Conservation (phyloP, 1,140 invertebrate genomes). For the Ctenoplectra terminalis region DNA sequence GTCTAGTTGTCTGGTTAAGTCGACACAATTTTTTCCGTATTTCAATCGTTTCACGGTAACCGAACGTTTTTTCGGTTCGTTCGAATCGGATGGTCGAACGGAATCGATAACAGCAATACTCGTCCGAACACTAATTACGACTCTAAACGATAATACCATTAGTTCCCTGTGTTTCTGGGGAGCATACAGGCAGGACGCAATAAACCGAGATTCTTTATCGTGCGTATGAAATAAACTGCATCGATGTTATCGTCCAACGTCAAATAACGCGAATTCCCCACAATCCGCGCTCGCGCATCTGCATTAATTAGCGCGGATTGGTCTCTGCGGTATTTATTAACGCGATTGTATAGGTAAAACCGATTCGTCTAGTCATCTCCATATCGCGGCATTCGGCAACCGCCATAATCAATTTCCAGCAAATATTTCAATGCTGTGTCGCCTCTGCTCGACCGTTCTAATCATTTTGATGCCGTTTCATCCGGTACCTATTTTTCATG, state of each 20-base stretch:
- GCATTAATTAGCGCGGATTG: slow-evolving; percentile 66
- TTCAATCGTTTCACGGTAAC: too few species aligned
- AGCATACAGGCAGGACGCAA: background rate
- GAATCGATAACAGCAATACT: background rate
- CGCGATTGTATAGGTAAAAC: slow-evolving; percentile 63
- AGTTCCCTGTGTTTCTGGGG: background rate
- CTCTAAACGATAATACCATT: slow-evolving; percentile 13
- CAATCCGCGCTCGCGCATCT: slow-evolving; percentile 60
- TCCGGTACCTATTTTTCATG: slow-evolving; percentile 21
- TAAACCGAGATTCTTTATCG: slow-evolving; percentile 45
- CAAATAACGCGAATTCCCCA: slow-evolving; percentile 63
- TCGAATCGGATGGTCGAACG: too few species aligned
- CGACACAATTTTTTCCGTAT: background rate
- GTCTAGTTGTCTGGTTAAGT: too few species aligned
- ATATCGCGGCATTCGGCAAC: slow-evolving; percentile 48
- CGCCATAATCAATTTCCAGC: slow-evolving; percentile 65
- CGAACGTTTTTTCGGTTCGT: too few species aligned
- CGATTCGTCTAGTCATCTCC: slow-evolving; percentile 65
- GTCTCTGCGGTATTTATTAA: slow-evolving; percentile 67
- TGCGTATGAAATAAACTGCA: slow-evolving; percentile 39
- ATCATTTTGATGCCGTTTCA: slow-evolving; percentile 18
- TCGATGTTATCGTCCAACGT: slow-evolving; percentile 42
- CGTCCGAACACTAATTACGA: background rate
- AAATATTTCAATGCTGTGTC: slow-evolving; percentile 52
- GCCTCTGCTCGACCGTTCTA: slow-evolving; percentile 18